Evolutionary conservation across 2,888 invertebrate species (phyloP), one percentile per base, ranked within the genome.

Genomic region (Ophonus ardosiacus): DNA sequence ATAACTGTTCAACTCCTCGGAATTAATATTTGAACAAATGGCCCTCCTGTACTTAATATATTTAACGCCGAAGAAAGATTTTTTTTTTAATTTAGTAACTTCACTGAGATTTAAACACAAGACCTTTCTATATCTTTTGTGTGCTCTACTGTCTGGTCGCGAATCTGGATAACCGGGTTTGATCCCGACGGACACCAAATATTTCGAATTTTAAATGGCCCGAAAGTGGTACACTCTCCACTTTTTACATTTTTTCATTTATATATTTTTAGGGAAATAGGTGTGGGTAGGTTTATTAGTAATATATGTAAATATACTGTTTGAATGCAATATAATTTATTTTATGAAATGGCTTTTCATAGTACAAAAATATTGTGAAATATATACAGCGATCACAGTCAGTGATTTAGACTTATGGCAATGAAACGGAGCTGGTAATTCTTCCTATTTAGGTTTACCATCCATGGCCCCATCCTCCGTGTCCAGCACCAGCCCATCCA

Each of bases 381-480:
- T 65, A 65, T 65, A n/a, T 65, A 65, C 65, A 65, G 31, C 21
- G 38, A 65, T 31, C 61, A 61, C 61, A 61, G 61, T 61, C 61
- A 61, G 61, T 61, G 18, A 63, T 7, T 24, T 24, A 63, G 18
- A 31, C 15, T 7, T 63, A 63, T 63, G 63, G 63, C 63, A 63
- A 5, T 63, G 63, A 63, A 21, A 18, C 6, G 2, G 63, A 40
- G 43, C 2, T 18, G 31, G n/a, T 38, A 43, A 6, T 3, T 17
- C 57, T 57, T 17, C 57, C 7, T 71, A 17, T 24, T 24, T 2
- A 15, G 10, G 43, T 43, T 17, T 43, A 71, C 71, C 71, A 61
- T 8, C 79, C 43, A 71, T 76, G 78, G 24, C 78, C 78, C 38
- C 56, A 56, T 78, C 78, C 78, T 57, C 83, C 83, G 40, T 17